phyloP scores from a whole-genome alignment of 2,888 invertebrate genomes.

The Rhagonycha lutea region DNA sequence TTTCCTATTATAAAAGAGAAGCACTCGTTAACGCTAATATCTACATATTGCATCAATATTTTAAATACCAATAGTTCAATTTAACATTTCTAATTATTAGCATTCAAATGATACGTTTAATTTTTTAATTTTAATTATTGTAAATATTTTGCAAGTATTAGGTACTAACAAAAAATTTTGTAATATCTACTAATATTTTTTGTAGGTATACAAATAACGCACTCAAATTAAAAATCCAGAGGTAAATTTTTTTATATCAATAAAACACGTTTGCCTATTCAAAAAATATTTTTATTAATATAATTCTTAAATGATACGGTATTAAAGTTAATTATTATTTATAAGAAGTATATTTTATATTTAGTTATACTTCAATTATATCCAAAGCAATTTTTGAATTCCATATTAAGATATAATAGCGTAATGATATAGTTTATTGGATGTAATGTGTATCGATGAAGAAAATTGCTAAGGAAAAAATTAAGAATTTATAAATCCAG shows the following conservation, averaged over 20 bases:
- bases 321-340: neutral
- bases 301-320: neutral
- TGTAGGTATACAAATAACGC: neutral
- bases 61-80: neutral
- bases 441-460: neutral
- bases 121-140: too few relatives aligned
- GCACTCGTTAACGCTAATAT: neutral
- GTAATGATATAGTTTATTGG: neutral
- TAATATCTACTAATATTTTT: neutral
- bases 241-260: neutral
- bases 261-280: neutral
- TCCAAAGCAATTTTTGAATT: neutral
- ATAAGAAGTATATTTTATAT: neutral
- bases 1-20: conserved; percentile 13
- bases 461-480: neutral
- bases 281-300: neutral
- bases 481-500: neutral
- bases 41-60: neutral
- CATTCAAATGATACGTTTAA: too few relatives aligned
- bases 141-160: too few relatives aligned
- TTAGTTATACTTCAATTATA: neutral
- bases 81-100: too few relatives aligned
- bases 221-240: neutral
- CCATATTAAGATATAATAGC: neutral
- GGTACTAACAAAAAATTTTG: neutral